Percentiles rank a stretch among this genome's conserved stretches.
Evolutionary conservation across 2,888 invertebrate species (phyloP).

Genomic region (Graphium colonna): DNA sequence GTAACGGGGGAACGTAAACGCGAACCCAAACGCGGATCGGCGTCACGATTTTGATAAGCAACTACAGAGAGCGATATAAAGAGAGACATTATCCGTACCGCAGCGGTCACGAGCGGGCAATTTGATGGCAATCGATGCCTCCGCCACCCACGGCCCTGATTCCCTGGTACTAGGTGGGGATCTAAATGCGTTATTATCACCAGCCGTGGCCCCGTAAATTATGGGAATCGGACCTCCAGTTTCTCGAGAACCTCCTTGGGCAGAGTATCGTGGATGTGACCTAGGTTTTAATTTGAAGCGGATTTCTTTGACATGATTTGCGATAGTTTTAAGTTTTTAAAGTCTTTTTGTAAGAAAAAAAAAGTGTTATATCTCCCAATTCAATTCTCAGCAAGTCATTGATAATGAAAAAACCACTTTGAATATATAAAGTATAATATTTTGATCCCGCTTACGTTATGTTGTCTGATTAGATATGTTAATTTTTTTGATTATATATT

Average conservation of each 20-base stretch:
- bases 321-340: no score
- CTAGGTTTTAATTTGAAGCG: no score
- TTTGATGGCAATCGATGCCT: constrained; percentile 71
- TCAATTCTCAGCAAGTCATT: no score
- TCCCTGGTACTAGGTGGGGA: constrained; percentile 39
- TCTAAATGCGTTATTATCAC: constrained; percentile 69
- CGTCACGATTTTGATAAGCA: constrained; percentile 13
- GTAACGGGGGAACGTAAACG: neutral
- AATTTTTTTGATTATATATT: no score
- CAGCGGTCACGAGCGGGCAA: constrained; percentile 67
- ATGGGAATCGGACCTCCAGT: constrained; percentile 50
- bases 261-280: constrained; percentile 39
- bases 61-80: constrained; percentile 40
- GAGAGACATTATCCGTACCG: constrained; percentile 67
- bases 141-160: constrained; percentile 41
- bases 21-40: neutral
- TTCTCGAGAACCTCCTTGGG: constrained; percentile 33
- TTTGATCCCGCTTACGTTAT: no score
- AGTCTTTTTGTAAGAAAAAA: no score
- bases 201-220: constrained; percentile 55
- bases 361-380: no score
- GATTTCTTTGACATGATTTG: no score
- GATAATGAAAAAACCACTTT: no score
- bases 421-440: no score
- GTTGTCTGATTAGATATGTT: no score